Base-by-base conservation (phyloP, 2,888 invertebrate genomes). In the Leistus spinibarbis region DNA sequence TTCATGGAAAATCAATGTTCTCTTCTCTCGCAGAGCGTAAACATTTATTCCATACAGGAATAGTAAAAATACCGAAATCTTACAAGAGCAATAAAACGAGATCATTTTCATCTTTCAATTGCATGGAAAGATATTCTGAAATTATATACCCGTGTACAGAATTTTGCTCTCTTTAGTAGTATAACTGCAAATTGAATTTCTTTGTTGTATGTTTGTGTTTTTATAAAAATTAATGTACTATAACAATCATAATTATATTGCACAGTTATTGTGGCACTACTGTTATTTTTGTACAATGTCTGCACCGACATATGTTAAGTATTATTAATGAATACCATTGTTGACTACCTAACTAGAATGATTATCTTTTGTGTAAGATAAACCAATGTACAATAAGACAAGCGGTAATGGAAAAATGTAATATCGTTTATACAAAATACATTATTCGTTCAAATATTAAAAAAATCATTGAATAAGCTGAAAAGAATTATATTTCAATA, bases 1-100 rank as follows among this genome's bases (percentile, higher is more conserved):
- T n/a, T 70, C 69, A 54, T 76, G 76, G 68, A 67, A 79, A 57
- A 77, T 66, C 17, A 79, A 56, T 5, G 78, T 76, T 23, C 79
- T 77, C 67, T 78, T 77, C 64, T 70, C 63, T 82, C 72, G 24
- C 1, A 19, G 60, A 66, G 16, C 17, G 53, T 19, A 10, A 16
- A 19, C 17, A 40, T 24, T 40, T 13, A 40, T n/a, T 22, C n/a
- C 60, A 19, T 22, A 5, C 20, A 60, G 17, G 10, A 60, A 60
- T 60, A 60, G 53, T 16, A 66, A 40, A 16, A 66, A 13, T 54
- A 16, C 40, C 40, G 40, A 5, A 40, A 40, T 10, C 60, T 10
- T 22, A 5, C 10, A 60, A 22, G 20, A 60, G 20, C 22, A 60
- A 66, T 16, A 66, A 40, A 16, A 66, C 10, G 27, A 66, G 17